Base-by-base conservation (phyloP, 2,797 vertebrate genomes). In the Gambelia wislizenii region DNA sequence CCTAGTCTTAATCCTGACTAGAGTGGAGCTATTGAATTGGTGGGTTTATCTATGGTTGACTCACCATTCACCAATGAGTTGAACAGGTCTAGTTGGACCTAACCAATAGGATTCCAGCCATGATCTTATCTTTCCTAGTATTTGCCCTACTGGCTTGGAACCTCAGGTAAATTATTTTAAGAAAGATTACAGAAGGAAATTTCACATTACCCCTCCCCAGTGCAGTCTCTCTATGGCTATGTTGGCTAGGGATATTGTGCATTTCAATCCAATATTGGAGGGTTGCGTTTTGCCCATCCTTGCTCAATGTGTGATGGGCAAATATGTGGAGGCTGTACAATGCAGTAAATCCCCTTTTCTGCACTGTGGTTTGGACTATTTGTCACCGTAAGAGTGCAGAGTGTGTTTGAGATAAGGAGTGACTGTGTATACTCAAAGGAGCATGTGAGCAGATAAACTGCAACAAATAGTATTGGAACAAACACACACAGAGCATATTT, bases 381-480 rank as follows among this genome's bases (percentile, higher is more conserved):
- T 80, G 61, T 44, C 39, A 76, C 4, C 4, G 6, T n/a, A 30
- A 36, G 56, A 36, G 14, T 44, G 39, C 39, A 85, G 74, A 75
- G 39, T 47, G 20, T 18, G 9, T 20, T 44, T 61, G 42, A 76
- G 84, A 77, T 77, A 61, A 44, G 30, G 39, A 76, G 30, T 42
- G n/a, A 86, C 44, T 49, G 33, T 9, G 44, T 36, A 77, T n/a
- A 90, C 84, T 10, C 42, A 90, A 54, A 91, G 88, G 83, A 74
- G 0, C 10, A 89, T 16, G 2, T 82, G 86, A 86, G 56, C 2
- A 89, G 85, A 85, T 0, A 0, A 90, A 89, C 6, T 27, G 74
- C 10, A 9, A 92, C 16, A 18, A 95, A 92, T 49, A 42, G 70
- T 12, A 16, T 1, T 9, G 7, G 16, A 3, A 25, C 82, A 52